Base-by-base conservation (phyloP, 1,140 invertebrate species). In the Asobara japonica region DNA sequence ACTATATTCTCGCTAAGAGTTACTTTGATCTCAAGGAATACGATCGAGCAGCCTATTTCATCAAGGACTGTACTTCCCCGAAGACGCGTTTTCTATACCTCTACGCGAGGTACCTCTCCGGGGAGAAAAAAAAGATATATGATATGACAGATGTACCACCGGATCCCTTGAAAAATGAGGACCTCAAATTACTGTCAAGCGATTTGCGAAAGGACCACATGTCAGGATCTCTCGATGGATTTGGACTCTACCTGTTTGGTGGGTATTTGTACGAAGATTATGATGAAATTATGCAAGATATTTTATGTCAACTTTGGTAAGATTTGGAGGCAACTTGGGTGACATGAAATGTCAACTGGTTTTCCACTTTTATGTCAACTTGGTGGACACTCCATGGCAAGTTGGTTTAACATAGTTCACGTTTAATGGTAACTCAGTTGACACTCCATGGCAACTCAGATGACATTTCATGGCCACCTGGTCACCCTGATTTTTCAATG, bases 21-120 rank as follows among this genome's bases (percentile, higher is more conserved):
- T 97, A 96, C 81, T 98, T 97, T 84, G 96, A 98, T 87, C 88
- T 94, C 13, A 94, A 95, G 79, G 97, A 98, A 86, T 98, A 97
- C 85, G 94, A 97, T 77, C 90, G 97, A 81, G 95, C 95, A 72
- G 94, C 96, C 0, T 93, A 93, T 89, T 96, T 96, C 79, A 89
- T 95, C 10, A 90, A 93, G 77, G 89, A 93, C 33, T 94, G 92
- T 76, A 87, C 83, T 65, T 90, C 89, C 82, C 81, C 90, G n/a
- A 91, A 94, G 85, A 82, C 89, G 10, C 88, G 89, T 77, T 98
- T 98, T 84, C 83, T 98, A 0, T 91, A 96, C 82, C 91, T 93
- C 73, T 98, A 97, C 84, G 91, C 95, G 0, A 89, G 91, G 22
- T 98, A 97, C 81, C 90, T 98, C 86, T 94, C 96, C 0, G 92